A percentile compares a stretch with the other conserved stretches of the same genome.
phyloP scores from a whole-genome alignment of 2,113 vertebrate genomes.

The Brachirus orientalis region DNA sequence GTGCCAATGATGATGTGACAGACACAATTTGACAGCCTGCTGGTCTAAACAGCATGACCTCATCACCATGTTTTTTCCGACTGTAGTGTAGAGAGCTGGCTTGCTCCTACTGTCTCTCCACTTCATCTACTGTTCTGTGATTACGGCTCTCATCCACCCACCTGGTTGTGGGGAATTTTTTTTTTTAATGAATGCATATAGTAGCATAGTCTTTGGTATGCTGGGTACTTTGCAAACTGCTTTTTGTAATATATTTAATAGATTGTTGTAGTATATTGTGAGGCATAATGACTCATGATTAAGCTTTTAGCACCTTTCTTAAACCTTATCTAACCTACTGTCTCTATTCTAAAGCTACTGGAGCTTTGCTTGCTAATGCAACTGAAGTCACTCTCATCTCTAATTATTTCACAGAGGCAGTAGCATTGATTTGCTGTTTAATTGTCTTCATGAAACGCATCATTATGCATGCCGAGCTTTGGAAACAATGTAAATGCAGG shows the following conservation, averaged over 20 bases:
- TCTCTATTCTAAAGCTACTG: conserved; percentile 5
- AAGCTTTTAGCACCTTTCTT: conserved; percentile 42
- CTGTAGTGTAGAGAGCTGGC: conserved; percentile 34
- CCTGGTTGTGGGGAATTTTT: conserved; percentile 39
- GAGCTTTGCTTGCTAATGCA: conserved; percentile 49
- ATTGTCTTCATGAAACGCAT: conserved; percentile 76
- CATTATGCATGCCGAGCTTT: conserved; percentile 55
- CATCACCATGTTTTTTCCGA: conserved; percentile 59
- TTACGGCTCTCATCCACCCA: conserved; percentile 50
- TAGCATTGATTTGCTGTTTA: conserved; percentile 76
- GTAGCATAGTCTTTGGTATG: neutral
- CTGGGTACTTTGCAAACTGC: too few species aligned
- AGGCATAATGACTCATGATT: conserved; percentile 41
- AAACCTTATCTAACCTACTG: conserved; percentile 16
- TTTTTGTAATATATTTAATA: too few species aligned
- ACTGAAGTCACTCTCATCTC: conserved; percentile 39
- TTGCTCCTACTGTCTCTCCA: conserved; percentile 42
- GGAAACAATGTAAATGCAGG: neutral
- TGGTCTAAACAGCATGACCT: conserved; percentile 74
- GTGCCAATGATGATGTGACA: conserved; percentile 67
- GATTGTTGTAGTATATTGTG: conserved; percentile 20
- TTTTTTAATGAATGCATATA: neutral
- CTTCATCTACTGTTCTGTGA: conserved; percentile 55
- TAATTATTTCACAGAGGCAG: conserved; percentile 58
- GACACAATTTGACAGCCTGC: conserved; percentile 67